Percentiles rank a stretch among this genome's conserved stretches.
phyloP scores from a whole-genome alignment of 2,888 invertebrate species.

The Drosophila paramelanica region DNA sequence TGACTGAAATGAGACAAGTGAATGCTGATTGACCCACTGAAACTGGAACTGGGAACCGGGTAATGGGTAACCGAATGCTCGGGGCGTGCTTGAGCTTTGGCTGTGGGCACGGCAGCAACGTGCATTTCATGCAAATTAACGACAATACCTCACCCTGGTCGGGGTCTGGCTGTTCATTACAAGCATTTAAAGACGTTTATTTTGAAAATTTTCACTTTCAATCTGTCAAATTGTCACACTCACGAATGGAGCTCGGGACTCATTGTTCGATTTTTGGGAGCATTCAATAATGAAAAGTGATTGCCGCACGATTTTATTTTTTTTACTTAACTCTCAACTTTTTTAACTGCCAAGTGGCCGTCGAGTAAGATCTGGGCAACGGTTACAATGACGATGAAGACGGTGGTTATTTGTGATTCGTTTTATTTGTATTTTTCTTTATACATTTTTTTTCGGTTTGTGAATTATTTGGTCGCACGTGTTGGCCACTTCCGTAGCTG shows the following conservation, averaged over 20 bases:
- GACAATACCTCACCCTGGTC: slow-evolving; percentile 40
- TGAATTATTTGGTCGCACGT: slow-evolving; percentile 57
- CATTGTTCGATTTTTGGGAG: slow-evolving; percentile 52
- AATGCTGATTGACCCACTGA: slow-evolving; percentile 75
- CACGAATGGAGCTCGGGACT: slow-evolving; percentile 48
- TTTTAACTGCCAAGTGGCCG: slow-evolving; percentile 48
- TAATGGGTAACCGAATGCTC: slow-evolving; percentile 30
- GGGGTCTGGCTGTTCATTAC: slow-evolving; percentile 39
- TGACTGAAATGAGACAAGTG: slow-evolving; percentile 69
- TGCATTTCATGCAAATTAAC: slow-evolving; percentile 78
- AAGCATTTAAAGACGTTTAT: slow-evolving; percentile 66
- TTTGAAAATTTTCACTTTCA: slow-evolving; percentile 71
- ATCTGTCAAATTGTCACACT: slow-evolving; percentile 76
- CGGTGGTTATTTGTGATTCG: slow-evolving; percentile 17
- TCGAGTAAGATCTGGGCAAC: slow-evolving; percentile 42
- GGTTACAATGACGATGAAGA: slow-evolving; percentile 30
- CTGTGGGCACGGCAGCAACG: slow-evolving; percentile 52
- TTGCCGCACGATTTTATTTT: slow-evolving; percentile 61
- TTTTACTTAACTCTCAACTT: slow-evolving; percentile 36
- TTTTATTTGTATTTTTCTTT: slow-evolving; percentile 9
- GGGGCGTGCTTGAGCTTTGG: slow-evolving; percentile 37
- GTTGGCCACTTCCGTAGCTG: slow-evolving; percentile 63
- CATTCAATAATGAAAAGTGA: slow-evolving; percentile 67
- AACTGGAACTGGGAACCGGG: slow-evolving; percentile 31
- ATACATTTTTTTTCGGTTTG: slow-evolving; percentile 18